These are phyloP conservation scores for Drosophila greeni DNA, from an alignment of 2,888 invertebrate species.

Conservation along the genomic window DNA sequence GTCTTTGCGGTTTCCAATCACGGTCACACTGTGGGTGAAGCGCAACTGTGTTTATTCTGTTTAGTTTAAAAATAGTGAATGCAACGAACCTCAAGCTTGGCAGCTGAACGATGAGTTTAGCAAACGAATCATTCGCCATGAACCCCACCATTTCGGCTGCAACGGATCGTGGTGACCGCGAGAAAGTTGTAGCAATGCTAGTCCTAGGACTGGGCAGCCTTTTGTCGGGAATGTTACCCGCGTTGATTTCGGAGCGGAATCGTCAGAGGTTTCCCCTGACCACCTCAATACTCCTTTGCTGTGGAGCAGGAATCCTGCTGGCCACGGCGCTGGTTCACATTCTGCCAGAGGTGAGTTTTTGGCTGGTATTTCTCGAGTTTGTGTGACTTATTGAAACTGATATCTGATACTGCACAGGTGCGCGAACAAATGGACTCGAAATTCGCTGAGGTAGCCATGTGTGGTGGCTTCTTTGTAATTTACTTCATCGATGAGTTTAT, in stretches of 20 bases:
- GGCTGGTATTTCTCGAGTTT: background rate
- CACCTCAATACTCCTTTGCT: conserved; percentile 86
- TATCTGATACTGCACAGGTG: conserved; percentile 66
- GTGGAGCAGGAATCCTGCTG: conserved; percentile 89
- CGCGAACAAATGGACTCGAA: conserved; percentile 81
- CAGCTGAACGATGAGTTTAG: conserved; percentile 41
- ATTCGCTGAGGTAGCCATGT: conserved; percentile 84
- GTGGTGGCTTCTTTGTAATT: conserved; percentile 85
- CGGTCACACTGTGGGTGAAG: background rate
- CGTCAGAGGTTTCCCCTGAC: conserved; percentile 82
- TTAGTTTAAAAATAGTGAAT: conserved; percentile 48
- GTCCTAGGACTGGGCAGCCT: conserved; percentile 85
- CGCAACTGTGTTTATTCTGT: conserved; percentile 24
- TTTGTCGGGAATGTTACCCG: conserved; percentile 85
- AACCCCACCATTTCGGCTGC: conserved; percentile 1
- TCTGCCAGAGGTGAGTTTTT: conserved; percentile 84
- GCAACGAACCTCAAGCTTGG: conserved; percentile 36
- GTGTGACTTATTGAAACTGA: background rate
- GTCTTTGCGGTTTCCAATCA: too few relatives aligned
- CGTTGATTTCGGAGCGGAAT: conserved; percentile 82
- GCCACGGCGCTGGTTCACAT: conserved; percentile 89
- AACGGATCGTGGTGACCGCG: conserved; percentile 67
- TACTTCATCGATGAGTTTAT: conserved; percentile 87
- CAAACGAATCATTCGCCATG: conserved; percentile 16
- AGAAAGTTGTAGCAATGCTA: conserved; percentile 84